Conservation (phyloP, 2,888 invertebrate species). For the Nomada ruficornis region DNA sequence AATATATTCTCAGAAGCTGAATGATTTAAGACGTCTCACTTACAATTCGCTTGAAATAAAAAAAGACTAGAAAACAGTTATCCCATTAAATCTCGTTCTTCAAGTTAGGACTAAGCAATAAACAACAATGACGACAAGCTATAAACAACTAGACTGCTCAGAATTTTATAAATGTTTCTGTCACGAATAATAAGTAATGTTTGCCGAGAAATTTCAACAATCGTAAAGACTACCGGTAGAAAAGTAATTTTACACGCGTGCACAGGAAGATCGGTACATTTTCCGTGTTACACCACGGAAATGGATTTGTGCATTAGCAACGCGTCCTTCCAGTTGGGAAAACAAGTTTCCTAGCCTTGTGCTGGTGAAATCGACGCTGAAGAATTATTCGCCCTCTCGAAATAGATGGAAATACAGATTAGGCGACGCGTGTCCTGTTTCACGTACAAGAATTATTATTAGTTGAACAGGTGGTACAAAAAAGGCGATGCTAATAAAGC, state of each 20-base stretch:
- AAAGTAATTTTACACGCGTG: neutral
- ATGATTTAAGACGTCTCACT: too few relatives aligned
- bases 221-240: conserved; percentile 4
- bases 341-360: conserved; percentile 12
- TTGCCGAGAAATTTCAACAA: conserved; percentile 28
- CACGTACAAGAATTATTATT: conserved; percentile 5
- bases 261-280: conserved; percentile 7
- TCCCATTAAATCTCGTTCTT: too few relatives aligned
- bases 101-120: neutral
- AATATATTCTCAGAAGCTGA: neutral
- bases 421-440: conserved; percentile 25
- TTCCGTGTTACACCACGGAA: conserved; percentile 34
- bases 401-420: conserved; percentile 25
- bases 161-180: neutral
- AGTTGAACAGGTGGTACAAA: neutral
- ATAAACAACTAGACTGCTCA: neutral
- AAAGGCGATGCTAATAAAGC: neutral
- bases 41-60: too few relatives aligned
- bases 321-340: neutral
- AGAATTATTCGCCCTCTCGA: conserved; percentile 34
- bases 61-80: too few relatives aligned
- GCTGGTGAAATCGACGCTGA: conserved; percentile 43
- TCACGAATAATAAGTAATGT: neutral
- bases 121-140: neutral
- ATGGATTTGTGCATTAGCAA: conserved; percentile 34